Evolutionary conservation across 2,113 vertebrate genomes (phyloP).

Genomic region (Verasper variegatus): DNA sequence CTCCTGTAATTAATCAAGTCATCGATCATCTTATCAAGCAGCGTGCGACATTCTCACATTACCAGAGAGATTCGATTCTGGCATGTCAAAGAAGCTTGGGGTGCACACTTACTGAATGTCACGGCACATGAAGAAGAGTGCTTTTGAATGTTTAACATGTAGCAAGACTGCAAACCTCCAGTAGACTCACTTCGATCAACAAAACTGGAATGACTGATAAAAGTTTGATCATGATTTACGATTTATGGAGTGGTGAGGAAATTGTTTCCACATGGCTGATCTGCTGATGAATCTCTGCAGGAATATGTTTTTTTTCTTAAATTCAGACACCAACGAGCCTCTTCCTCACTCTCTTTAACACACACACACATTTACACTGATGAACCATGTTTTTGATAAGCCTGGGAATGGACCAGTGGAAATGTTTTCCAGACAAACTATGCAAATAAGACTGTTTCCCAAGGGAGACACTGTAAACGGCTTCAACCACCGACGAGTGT

Average conservation of each 20-base stretch:
- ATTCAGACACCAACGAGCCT: conserved; percentile 23
- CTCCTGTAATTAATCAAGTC: conserved; percentile 49
- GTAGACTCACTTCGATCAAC: conserved; percentile 10
- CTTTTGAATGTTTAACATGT: conserved; percentile 40
- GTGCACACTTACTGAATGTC: conserved; percentile 24
- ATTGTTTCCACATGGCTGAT: conserved; percentile 28
- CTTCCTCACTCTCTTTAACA: not conserved
- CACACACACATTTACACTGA: conserved; percentile 24
- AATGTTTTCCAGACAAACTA: conserved; percentile 77
- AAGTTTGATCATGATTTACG: conserved; percentile 38
- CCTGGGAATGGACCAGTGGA: conserved; percentile 67
- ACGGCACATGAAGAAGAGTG: not conserved
- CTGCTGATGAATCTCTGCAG: conserved; percentile 23
- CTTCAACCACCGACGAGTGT: conserved; percentile 54
- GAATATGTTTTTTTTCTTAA: conserved; percentile 17
- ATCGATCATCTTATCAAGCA: conserved; percentile 16
- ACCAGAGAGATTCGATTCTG: conserved; percentile 44
- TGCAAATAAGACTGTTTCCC: conserved; percentile 73
- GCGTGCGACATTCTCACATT: conserved; percentile 48
- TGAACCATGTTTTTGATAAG: conserved; percentile 62
- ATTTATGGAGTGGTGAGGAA: conserved; percentile 22
- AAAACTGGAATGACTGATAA: conserved; percentile 22
- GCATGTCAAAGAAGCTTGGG: conserved; percentile 52
- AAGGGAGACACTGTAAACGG: conserved; percentile 68
- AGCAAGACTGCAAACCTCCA: conserved; percentile 9